A percentile compares a stretch with the other conserved stretches of the same genome.
These are phyloP conservation scores for Neomicropteryx cornuta DNA, from an alignment of 1,140 invertebrate genomes.

Conservation along the genomic window DNA sequence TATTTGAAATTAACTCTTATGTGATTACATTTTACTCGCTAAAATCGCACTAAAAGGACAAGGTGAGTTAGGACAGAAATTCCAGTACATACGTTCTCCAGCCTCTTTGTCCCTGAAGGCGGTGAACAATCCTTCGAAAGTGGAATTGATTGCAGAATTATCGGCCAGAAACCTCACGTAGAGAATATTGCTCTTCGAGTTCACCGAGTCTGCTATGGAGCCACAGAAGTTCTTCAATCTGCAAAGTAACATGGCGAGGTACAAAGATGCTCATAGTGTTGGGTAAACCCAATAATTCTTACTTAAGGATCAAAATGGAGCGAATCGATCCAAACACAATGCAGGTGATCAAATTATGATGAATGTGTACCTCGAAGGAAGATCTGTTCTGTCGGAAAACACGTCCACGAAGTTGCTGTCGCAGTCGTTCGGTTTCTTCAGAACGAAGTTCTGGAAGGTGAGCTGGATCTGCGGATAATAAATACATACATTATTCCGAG, in stretches of 20 bases:
- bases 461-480: conserved; percentile 55
- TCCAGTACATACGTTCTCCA: conserved; percentile 20
- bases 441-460: conserved; percentile 52
- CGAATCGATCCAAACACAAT: too few relatives aligned
- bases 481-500: conserved; percentile 7
- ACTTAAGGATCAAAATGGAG: too few relatives aligned
- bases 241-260: conserved; percentile 5
- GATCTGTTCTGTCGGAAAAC: conserved; percentile 54
- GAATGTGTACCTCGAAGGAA: conserved; percentile 35
- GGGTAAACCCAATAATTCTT: too few relatives aligned
- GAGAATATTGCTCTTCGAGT: conserved; percentile 47
- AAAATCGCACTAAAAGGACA: too few relatives aligned
- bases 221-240: conserved; percentile 65
- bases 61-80: too few relatives aligned
- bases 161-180: conserved; percentile 61
- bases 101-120: conserved; percentile 53
- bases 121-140: conserved; percentile 61
- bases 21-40: too few relatives aligned
- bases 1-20: too few relatives aligned
- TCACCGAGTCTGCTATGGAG: conserved; percentile 61
- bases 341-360: too few relatives aligned
- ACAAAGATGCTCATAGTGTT: background rate
- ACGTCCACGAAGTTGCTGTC: conserved; percentile 73
- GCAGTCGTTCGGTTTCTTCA: conserved; percentile 71
- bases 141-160: conserved; percentile 49